A percentile compares a stretch with the other conserved stretches of the same genome.
phyloP scores from a whole-genome alignment of 2,888 invertebrate genomes.

The Pristionchus maxplancki region DNA sequence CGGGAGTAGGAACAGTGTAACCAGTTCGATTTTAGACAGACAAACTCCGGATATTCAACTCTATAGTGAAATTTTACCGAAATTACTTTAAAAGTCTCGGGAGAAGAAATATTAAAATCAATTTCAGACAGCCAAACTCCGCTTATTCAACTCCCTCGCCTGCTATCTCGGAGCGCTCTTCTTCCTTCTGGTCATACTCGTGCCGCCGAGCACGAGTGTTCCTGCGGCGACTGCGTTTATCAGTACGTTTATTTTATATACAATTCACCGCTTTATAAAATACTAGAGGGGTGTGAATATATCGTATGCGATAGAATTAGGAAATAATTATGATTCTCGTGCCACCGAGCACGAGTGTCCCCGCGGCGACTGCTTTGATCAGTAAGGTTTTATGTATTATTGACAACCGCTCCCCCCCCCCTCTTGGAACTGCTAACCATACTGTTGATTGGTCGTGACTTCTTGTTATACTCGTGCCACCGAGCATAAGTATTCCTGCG shows the following conservation, averaged over 20 bases:
- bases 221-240: background rate
- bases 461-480: too few species aligned
- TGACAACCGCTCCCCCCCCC: background rate
- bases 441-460: too few species aligned
- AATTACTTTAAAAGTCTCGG: background rate
- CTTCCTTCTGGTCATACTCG: conserved; percentile 2
- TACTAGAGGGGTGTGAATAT: too few species aligned
- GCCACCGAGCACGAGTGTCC: background rate
- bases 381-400: background rate
- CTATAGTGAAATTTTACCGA: too few species aligned
- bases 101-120: background rate
- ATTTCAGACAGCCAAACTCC: background rate
- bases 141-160: conserved; percentile 11
- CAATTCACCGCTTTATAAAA: background rate
- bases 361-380: background rate
- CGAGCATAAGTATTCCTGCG: too few species aligned
- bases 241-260: background rate
- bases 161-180: background rate
- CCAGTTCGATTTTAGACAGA: too few species aligned
- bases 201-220: background rate
- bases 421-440: background rate
- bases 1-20: too few species aligned
- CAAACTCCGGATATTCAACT: too few species aligned
- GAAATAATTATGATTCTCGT: too few species aligned
- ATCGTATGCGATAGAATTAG: too few species aligned